Evolutionary conservation across 2,113 vertebrate genomes (phyloP).

Genomic region (Dromaius novaehollandiae): DNA sequence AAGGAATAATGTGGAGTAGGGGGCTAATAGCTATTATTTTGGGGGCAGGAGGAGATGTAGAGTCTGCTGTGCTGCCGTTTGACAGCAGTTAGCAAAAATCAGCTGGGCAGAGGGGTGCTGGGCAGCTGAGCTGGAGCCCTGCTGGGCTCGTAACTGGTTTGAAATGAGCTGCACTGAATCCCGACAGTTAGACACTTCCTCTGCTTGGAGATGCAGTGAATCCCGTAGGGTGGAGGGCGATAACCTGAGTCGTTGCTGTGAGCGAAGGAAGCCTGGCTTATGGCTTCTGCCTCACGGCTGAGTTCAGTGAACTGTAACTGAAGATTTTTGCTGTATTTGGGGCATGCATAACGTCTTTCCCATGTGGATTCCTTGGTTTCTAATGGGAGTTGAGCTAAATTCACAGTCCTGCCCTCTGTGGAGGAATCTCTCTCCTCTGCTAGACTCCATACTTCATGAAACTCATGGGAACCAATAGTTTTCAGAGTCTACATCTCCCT

Average conservation of each 20-base stretch:
- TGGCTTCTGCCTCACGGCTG: not conserved
- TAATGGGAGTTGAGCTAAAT: not conserved
- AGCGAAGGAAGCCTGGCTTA: not conserved
- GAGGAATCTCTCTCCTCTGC: not conserved
- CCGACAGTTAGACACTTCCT: not conserved
- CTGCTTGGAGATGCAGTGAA: not conserved
- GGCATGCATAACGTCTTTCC: not conserved
- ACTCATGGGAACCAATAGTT: not conserved
- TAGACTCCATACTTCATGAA: not conserved
- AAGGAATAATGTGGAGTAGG: not conserved
- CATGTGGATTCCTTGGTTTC: not conserved
- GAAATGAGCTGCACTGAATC: not conserved
- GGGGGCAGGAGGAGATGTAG: not conserved
- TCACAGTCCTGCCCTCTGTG: not conserved
- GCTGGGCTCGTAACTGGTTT: constrained; percentile 17
- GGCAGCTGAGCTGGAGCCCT: constrained; percentile 17
- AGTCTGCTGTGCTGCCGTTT: constrained; percentile 4
- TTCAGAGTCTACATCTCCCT: not conserved
- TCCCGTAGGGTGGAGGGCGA: not conserved
- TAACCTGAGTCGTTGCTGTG: not conserved
- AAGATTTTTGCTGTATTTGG: not conserved
- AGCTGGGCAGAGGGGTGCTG: not conserved
- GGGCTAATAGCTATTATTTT: not conserved
- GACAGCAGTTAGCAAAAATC: not conserved
- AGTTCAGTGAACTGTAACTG: not conserved